These are phyloP conservation scores for Trogon melanurus DNA, from an alignment of 2,113 vertebrate species.

Conservation along the genomic window DNA sequence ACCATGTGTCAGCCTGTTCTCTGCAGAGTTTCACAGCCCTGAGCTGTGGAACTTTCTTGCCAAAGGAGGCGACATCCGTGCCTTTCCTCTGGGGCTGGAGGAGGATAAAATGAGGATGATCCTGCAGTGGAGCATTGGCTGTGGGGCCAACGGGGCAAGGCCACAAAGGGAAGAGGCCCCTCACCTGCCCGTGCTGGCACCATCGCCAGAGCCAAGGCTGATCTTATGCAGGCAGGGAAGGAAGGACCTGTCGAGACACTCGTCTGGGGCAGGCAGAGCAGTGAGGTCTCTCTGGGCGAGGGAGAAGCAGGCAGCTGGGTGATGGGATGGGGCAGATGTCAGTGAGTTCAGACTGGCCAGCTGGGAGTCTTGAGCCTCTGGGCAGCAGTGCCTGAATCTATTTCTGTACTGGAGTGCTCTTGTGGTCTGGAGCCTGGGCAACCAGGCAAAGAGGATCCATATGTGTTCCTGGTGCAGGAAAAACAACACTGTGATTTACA, in stretches of 20 bases:
- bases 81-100: neutral
- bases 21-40: neutral
- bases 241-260: neutral
- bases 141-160: neutral
- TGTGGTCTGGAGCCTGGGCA: neutral
- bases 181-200: fast-evolving
- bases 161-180: neutral
- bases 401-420: neutral
- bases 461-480: fast-evolving
- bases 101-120: neutral
- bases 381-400: neutral
- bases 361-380: neutral
- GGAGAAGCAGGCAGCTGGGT: neutral
- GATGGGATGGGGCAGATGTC: fast-evolving
- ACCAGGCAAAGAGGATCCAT: neutral
- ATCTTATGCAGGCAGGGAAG: fast-evolving
- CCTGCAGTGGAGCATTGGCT: fast-evolving
- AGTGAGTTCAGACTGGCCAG: neutral
- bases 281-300: neutral
- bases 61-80: neutral
- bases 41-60: neutral
- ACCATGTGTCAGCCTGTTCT: neutral
- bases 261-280: neutral
- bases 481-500: neutral
- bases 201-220: fast-evolving